Evolutionary conservation across 1,140 invertebrate genomes (phyloP).

Genomic region (Drosophila subpulchrella): DNA sequence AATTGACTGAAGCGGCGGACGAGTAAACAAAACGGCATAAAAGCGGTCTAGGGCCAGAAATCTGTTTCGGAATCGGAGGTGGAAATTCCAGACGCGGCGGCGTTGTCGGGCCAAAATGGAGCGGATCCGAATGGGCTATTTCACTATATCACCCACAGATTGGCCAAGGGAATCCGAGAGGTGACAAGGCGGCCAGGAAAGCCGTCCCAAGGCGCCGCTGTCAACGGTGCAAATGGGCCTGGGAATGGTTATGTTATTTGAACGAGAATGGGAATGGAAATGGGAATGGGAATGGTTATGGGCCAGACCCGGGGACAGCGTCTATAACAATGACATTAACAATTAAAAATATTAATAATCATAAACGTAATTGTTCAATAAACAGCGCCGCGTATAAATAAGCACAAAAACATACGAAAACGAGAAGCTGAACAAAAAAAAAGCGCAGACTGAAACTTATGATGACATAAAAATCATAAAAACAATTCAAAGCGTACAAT

Average conservation of each 20-base stretch:
- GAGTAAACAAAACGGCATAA: conserved; percentile 19
- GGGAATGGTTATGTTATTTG: conserved; percentile 35
- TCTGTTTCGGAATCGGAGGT: conserved; percentile 22
- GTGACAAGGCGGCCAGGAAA: conserved; percentile 26
- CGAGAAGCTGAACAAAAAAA: conserved; percentile 62
- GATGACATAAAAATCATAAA: conserved; percentile 83
- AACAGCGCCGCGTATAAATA: conserved; percentile 75
- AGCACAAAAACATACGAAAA: conserved; percentile 68
- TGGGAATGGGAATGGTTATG: conserved; percentile 48
- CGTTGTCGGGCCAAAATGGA: conserved; percentile 36
- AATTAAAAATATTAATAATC: conserved; percentile 82
- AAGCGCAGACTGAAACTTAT: conserved; percentile 73
- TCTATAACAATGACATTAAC: conserved; percentile 79
- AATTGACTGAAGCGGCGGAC: conserved; percentile 60
- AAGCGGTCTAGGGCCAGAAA: conserved; percentile 23
- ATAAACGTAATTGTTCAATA: conserved; percentile 82
- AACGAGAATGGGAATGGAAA: conserved; percentile 29
- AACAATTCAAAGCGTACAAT: conserved; percentile 81
- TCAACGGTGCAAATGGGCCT: conserved; percentile 31
- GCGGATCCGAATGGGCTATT: conserved; percentile 15
- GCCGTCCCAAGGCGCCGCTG: conserved; percentile 38
- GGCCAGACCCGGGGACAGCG: conserved; percentile 41
- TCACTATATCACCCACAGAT: neutral
- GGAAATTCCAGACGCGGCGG: conserved; percentile 57
- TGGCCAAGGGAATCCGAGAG: conserved; percentile 9